phyloP scores from a whole-genome alignment of 2,113 vertebrate species.

The Myocastor coypus region DNA sequence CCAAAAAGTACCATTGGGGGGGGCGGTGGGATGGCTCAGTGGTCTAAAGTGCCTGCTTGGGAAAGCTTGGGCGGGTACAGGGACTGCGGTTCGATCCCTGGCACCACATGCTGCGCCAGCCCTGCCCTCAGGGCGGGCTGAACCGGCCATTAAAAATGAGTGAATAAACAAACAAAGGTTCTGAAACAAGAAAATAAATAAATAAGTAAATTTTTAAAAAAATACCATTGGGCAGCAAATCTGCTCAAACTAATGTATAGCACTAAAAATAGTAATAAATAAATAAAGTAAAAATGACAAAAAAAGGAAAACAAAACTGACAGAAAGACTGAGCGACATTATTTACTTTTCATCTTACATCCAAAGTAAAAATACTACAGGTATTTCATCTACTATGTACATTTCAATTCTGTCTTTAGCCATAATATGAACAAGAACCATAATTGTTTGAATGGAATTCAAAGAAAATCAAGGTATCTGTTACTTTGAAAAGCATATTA shows the following conservation, averaged over 20 bases:
- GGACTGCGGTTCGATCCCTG: no score
- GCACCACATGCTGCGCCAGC: no score
- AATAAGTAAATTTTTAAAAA: no score
- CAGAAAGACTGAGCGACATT: neutral
- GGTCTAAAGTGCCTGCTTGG: no score
- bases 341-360: neutral
- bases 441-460: slow-evolving; percentile 29
- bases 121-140: no score
- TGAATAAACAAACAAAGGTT: no score
- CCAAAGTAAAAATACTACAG: neutral
- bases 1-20: neutral
- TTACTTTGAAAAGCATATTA: neutral
- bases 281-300: neutral
- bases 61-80: no score
- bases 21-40: no score
- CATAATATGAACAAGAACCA: neutral
- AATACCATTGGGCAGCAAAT: no score
- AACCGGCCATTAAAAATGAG: no score
- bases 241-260: neutral
- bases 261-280: neutral
- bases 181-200: no score
- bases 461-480: slow-evolving; percentile 6
- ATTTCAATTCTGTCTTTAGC: neutral
- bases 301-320: neutral
- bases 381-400: neutral